Base-by-base conservation (phyloP, 2,797 vertebrate species). In the Xiphorhynchus erythropygius region DNA sequence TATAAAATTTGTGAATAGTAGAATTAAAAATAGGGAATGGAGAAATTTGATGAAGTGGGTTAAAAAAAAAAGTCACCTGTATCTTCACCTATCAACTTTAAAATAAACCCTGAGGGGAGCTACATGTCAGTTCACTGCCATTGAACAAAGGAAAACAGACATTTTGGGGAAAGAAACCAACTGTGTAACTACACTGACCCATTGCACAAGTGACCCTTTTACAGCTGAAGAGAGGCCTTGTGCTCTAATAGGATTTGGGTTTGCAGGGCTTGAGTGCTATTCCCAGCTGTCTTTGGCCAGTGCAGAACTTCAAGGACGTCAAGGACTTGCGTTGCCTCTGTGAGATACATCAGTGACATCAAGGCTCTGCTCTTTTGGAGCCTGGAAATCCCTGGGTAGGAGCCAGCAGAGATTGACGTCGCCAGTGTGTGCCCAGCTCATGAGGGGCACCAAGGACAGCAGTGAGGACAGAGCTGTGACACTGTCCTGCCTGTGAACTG, bases 341-440 rank as follows among this genome's bases (percentile, higher is more conserved):
- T 87, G 47, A 78, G 77, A 73, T 90, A 49, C 50, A 21, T 2
- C 73, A 86, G 57, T 94, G 93, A 93, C 88, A 78, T 90, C 77
- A 86, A 68, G 27, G 65, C 80, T 71, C 60, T 91, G 81, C 84
- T 85, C 44, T 89, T 83, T 42, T 3, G 3, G 84, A 74, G 41
- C 56, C 46, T 85, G 63, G 56, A 74, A 39, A 80, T 94, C 71
- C 56, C 75, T 83, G 87, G 3, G 18, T 53, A 74, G 87, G 71
- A 95, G 93, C 87, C 89, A 77, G 84, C 56, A 74, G 89, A 64
- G 91, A 89, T 5, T 91, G 87, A 83, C 6, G 13, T 65, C 49
- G 37, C 35, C 50, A 8, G 50, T 3, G 32, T 47, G 59, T 15
- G n/a, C 55, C 28, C 62, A 73, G 92, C 84, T 75, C 7, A 2